Evolutionary conservation across 2,888 invertebrate genomes (phyloP).

Genomic region (Drosophila kambysellisi): DNA sequence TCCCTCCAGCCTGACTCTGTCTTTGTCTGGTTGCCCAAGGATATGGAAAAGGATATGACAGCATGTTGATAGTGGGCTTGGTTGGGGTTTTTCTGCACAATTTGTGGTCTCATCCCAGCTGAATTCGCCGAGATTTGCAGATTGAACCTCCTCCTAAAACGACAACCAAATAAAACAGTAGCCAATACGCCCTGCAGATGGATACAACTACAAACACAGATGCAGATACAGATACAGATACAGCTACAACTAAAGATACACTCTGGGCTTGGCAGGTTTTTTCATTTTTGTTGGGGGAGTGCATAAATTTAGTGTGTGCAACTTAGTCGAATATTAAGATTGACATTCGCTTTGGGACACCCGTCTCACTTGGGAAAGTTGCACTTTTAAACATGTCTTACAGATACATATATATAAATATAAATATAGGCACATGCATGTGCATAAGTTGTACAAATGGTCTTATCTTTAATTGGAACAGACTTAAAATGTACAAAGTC

Average conservation of each 20-base stretch:
- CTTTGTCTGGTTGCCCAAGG: conserved; percentile 58
- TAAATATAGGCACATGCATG: background rate
- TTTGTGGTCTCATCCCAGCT: conserved; percentile 37
- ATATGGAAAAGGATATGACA: conserved; percentile 75
- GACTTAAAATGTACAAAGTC: no score
- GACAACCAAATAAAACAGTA: conserved; percentile 54
- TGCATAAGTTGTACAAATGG: background rate
- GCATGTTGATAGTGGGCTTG: conserved; percentile 74
- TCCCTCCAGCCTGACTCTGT: conserved; percentile 10
- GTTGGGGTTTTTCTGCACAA: conserved; percentile 54
- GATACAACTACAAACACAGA: conserved; percentile 1
- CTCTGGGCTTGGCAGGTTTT: conserved; percentile 29
- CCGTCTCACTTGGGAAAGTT: background rate
- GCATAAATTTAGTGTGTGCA: conserved; percentile 56
- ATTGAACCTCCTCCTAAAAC: conserved; percentile 27
- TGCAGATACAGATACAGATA: background rate
- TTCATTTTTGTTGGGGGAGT: conserved; percentile 43
- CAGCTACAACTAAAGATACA: conserved; percentile 10
- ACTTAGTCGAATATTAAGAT: conserved; percentile 26
- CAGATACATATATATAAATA: no score
- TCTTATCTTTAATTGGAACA: background rate
- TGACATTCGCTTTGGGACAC: conserved; percentile 25
- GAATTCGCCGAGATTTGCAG: conserved; percentile 41
- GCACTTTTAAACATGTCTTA: background rate
- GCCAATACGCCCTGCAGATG: conserved; percentile 42